Evolutionary conservation across 1,140 invertebrate genomes (phyloP).

Genomic region (Caenorhabditis remanei): DNA sequence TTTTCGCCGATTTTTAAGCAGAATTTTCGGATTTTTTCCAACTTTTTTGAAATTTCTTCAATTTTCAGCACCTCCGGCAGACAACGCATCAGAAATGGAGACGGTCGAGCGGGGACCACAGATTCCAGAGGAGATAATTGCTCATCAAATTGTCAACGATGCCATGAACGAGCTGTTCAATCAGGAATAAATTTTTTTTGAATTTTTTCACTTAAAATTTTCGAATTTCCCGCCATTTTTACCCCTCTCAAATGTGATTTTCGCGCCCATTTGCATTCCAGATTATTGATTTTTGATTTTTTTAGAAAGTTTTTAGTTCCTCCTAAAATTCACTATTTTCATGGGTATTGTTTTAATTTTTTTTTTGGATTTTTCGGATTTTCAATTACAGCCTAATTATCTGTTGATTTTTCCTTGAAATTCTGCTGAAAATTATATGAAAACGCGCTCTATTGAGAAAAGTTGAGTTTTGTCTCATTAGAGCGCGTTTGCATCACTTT

Average conservation of each 20-base stretch:
- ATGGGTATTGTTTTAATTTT: neutral
- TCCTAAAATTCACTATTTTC: neutral
- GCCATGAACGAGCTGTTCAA: constrained; percentile 44
- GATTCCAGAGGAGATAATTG: constrained; percentile 21
- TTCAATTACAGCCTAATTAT: neutral
- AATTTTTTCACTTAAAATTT: neutral
- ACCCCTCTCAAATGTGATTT: neutral
- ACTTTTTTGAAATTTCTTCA: neutral
- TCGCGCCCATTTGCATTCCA: neutral
- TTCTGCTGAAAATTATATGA: no score
- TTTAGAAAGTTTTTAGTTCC: neutral
- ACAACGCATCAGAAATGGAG: neutral
- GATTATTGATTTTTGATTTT: neutral
- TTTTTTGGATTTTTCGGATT: neutral
- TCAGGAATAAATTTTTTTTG: constrained; percentile 15
- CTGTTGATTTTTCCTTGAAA: neutral
- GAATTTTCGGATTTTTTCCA: neutral
- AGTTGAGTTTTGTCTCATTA: no score
- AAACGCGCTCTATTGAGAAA: no score
- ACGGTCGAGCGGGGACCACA: neutral
- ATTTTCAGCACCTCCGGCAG: neutral
- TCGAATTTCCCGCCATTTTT: neutral
- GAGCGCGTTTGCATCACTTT: no score
- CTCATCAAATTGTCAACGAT: constrained; percentile 26
- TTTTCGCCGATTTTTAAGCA: no score